Percentiles rank a stretch among this genome's conserved stretches.
Evolutionary conservation across 1,140 invertebrate species (phyloP).

Genomic region (Pristionchus pacificus): DNA sequence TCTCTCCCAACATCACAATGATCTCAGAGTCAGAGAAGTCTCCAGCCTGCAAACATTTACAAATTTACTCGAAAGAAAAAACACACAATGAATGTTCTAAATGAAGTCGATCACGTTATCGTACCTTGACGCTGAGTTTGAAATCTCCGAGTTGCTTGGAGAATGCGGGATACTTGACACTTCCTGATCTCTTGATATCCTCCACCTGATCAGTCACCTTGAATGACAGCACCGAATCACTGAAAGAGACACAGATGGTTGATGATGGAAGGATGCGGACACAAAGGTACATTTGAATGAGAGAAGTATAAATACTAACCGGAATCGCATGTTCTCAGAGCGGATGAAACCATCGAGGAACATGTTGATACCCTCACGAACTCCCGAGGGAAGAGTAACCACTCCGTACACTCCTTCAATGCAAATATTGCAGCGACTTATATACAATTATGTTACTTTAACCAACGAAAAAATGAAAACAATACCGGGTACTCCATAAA

Average conservation of each 20-base stretch:
- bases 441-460: neutral
- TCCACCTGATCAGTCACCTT: slow-evolving; percentile 95
- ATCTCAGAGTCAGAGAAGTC: slow-evolving; percentile 99
- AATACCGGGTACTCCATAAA: slow-evolving; percentile 82
- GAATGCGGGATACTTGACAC: slow-evolving; percentile 84
- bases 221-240: slow-evolving; percentile 61
- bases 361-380: slow-evolving; percentile 97
- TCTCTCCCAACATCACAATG: slow-evolving; percentile 93
- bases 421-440: too few relatives aligned
- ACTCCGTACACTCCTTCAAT: slow-evolving; percentile 84
- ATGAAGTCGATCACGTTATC: neutral
- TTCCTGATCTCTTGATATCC: slow-evolving; percentile 84
- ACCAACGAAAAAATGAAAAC: neutral
- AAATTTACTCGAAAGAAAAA: too few relatives aligned
- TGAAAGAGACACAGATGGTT: slow-evolving; percentile 30
- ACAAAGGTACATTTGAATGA: slow-evolving; percentile 2
- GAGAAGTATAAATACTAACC: slow-evolving; percentile 68
- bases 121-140: slow-evolving; percentile 69
- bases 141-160: slow-evolving; percentile 68
- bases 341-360: slow-evolving; percentile 99
- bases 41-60: slow-evolving; percentile 67
- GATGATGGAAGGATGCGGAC: neutral
- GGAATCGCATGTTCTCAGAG: slow-evolving; percentile 96
- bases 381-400: slow-evolving; percentile 98
- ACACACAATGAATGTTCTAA: neutral